Conservation (phyloP, 2,113 vertebrate species). For the Hiodon tergisus region DNA sequence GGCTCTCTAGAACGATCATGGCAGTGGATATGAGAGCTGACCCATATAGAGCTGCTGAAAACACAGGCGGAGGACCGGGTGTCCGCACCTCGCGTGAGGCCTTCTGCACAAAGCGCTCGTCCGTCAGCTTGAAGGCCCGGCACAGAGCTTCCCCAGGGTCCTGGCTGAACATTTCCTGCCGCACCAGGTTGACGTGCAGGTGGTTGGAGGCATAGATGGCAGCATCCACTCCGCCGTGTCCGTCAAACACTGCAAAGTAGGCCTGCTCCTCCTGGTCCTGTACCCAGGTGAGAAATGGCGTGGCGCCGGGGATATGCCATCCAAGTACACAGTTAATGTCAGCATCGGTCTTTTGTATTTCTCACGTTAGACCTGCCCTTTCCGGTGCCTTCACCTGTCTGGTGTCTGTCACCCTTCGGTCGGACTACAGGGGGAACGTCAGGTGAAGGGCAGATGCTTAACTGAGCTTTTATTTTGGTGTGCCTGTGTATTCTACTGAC, state of each 20-base stretch:
- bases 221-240: conserved; percentile 91
- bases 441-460: not conserved
- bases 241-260: conserved; percentile 93
- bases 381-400: not conserved
- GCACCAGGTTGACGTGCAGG: conserved; percentile 88
- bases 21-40: not conserved
- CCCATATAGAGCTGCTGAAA: not conserved
- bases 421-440: not conserved
- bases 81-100: conserved; percentile 81
- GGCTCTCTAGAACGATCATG: not conserved
- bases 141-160: conserved; percentile 82
- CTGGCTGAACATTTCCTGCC: conserved; percentile 81
- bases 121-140: conserved; percentile 83
- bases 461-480: not conserved
- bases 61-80: not conserved
- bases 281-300: conserved; percentile 1
- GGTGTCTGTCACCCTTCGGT: not conserved
- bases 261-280: conserved; percentile 97
- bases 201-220: conserved; percentile 93
- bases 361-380: not conserved
- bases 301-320: not conserved
- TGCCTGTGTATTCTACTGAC: not conserved
- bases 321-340: not conserved
- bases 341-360: not conserved
- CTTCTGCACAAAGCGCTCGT: conserved; percentile 90